These are phyloP conservation scores for Pangasianodon hypophthalmus DNA, from an alignment of 2,113 vertebrate genomes.

Conservation along the genomic window DNA sequence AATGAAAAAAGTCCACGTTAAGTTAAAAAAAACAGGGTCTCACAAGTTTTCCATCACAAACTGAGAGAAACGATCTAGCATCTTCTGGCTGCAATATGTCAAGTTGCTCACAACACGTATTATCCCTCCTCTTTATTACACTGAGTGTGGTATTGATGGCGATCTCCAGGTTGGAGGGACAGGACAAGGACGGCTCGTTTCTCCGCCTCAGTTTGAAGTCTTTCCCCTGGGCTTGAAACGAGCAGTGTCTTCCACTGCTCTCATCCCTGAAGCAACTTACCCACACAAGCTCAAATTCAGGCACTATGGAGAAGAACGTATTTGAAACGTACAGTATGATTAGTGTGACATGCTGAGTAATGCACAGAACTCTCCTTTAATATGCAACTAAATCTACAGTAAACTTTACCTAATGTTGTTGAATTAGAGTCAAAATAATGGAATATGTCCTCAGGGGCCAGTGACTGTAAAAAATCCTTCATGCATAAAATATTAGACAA, in stretches of 20 bases:
- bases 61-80: conserved; percentile 37
- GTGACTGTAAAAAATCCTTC: conserved; percentile 59
- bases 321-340: neutral
- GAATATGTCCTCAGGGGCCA: conserved; percentile 46
- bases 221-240: conserved; percentile 38
- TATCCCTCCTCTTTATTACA: conserved; percentile 37
- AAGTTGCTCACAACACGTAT: conserved; percentile 41
- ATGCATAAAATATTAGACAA: conserved; percentile 32
- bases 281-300: conserved; percentile 56
- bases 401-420: conserved; percentile 61
- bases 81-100: conserved; percentile 34
- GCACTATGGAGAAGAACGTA: conserved; percentile 37
- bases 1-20: neutral
- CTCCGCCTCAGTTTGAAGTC: conserved; percentile 38
- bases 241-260: conserved; percentile 17
- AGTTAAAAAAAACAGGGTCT: conserved; percentile 4
- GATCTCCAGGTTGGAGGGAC: conserved; percentile 35
- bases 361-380: neutral
- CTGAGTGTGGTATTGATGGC: conserved; percentile 45
- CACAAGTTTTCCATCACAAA: conserved; percentile 54
- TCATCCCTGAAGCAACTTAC: conserved; percentile 40
- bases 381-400: neutral
- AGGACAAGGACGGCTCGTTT: conserved; percentile 26
- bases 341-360: neutral
- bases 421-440: conserved; percentile 56